Conservation (phyloP, 2,797 vertebrate species). For the Falco berigora region DNA sequence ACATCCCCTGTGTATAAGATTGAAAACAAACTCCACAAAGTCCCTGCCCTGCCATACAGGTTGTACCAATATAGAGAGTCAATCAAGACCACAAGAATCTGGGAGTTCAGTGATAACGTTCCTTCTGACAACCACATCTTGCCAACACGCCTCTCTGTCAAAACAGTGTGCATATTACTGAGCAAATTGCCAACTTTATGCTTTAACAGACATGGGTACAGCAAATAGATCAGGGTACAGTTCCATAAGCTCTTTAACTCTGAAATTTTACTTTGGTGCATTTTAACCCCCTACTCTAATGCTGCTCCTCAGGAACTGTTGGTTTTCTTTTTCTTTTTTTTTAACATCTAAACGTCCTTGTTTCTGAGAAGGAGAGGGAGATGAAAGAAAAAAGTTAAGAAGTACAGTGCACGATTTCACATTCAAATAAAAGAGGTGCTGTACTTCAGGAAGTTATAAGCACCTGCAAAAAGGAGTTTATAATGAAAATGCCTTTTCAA, state of each 20-base stretch:
- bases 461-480: slow-evolving; percentile 68
- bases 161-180: background rate
- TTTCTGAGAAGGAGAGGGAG: background rate
- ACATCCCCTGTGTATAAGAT: background rate
- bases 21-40: background rate
- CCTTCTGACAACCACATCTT: background rate
- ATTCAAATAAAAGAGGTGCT: slow-evolving; percentile 36
- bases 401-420: slow-evolving; percentile 6
- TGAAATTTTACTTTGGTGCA: background rate
- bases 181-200: background rate
- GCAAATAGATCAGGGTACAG: background rate
- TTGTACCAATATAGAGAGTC: background rate
- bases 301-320: background rate
- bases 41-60: background rate
- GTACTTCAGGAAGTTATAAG: slow-evolving; percentile 65
- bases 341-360: background rate
- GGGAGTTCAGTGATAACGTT: background rate
- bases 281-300: background rate
- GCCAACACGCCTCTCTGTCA: background rate
- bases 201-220: background rate
- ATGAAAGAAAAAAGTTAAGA: background rate
- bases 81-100: background rate
- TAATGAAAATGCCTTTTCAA: slow-evolving; percentile 76
- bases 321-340: background rate
- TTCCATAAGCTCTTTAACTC: background rate